phyloP scores from a whole-genome alignment of 2,113 vertebrate species.

The Rhinopomastus cyanomelas region DNA sequence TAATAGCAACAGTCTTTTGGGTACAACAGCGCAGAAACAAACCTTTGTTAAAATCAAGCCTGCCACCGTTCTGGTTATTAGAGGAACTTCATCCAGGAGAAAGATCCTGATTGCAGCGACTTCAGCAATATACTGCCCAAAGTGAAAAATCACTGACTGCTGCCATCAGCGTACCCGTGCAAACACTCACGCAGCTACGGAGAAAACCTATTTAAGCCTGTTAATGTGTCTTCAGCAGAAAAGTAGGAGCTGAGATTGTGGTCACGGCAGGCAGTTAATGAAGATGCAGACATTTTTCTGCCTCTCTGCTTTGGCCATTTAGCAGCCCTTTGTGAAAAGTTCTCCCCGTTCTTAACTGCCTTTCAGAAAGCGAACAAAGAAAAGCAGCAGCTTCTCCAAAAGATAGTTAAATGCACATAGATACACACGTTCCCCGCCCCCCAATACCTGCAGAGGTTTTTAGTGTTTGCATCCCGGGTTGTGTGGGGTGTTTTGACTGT shows the following conservation, averaged over 20 bases:
- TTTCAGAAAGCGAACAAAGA: background rate
- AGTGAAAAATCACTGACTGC: background rate
- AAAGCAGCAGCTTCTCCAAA: background rate
- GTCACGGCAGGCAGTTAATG: background rate
- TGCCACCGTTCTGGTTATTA: background rate
- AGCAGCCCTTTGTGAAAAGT: background rate
- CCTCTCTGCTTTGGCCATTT: background rate
- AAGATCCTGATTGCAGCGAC: background rate
- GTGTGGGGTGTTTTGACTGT: background rate
- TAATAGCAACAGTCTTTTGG: background rate
- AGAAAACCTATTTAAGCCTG: background rate
- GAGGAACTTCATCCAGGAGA: background rate
- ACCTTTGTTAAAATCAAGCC: background rate
- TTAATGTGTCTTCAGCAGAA: background rate
- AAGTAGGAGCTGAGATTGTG: background rate
- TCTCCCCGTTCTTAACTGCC: too few relatives aligned
- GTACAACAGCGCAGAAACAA: background rate
- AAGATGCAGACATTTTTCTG: background rate
- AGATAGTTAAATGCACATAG: rapidly evolving
- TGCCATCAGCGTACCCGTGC: rapidly evolving
- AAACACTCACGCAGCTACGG: background rate
- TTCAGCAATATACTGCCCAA: background rate
- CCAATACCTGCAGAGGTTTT: rapidly evolving
- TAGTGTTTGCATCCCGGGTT: rapidly evolving
- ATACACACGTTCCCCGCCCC: too few relatives aligned